These are phyloP conservation scores for Harmothoe impar DNA, from an alignment of 2,888 invertebrate species.

Conservation along the genomic window DNA sequence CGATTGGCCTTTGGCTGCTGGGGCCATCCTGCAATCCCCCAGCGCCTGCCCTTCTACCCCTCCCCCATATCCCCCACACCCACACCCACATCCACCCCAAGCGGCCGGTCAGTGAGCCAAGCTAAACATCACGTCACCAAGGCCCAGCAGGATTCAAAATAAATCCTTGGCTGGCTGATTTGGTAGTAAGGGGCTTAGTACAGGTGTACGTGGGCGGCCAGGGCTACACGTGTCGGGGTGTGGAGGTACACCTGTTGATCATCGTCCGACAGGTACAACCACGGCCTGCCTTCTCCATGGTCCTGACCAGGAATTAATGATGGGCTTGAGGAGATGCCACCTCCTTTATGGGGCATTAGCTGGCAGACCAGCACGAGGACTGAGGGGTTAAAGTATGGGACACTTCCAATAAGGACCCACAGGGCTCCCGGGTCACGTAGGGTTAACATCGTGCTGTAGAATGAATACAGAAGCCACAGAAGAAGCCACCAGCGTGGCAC, in stretches of 20 bases:
- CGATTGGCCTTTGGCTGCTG: slow-evolving; percentile 50
- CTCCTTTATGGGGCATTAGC: no score
- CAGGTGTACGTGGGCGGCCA: background rate
- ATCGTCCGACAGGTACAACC: background rate
- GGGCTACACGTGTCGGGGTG: background rate
- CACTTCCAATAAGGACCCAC: no score
- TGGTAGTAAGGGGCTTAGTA: background rate
- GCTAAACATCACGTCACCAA: slow-evolving; percentile 30
- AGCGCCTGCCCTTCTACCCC: background rate
- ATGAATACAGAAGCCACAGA: no score
- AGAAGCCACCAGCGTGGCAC: no score
- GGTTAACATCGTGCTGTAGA: no score
- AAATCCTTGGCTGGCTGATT: slow-evolving; percentile 4
- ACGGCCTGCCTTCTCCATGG: background rate
- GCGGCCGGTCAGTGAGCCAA: background rate
- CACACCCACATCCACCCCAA: background rate
- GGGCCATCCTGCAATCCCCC: background rate
- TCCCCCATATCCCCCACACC: background rate
- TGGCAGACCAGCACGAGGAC: no score
- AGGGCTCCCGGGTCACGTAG: no score
- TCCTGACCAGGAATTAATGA: background rate
- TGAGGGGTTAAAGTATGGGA: no score
- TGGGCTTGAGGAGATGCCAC: no score
- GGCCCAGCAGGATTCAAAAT: background rate
- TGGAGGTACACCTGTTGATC: slow-evolving; percentile 15